Evolutionary conservation across 2,888 invertebrate genomes (phyloP).

Genomic region (Hyppa rectilinea): DNA sequence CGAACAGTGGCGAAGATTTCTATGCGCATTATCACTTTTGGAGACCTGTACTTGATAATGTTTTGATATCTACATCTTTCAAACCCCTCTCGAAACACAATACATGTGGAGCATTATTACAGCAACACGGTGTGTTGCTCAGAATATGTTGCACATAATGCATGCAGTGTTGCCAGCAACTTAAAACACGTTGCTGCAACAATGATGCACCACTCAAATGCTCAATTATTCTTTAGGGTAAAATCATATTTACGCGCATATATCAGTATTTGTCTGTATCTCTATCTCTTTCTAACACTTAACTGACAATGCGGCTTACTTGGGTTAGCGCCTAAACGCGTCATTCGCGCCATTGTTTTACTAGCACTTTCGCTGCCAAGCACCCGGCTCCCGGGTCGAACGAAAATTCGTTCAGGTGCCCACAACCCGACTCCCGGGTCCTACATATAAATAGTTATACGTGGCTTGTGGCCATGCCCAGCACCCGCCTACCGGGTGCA

Average conservation of each 20-base stretch:
- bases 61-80: neutral
- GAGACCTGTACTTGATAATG: neutral
- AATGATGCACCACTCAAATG: neutral
- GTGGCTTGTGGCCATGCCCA: too few relatives aligned
- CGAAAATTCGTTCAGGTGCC: too few relatives aligned
- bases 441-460: too few relatives aligned
- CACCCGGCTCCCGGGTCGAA: too few relatives aligned
- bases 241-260: neutral
- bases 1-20: too few relatives aligned
- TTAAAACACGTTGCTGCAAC: neutral
- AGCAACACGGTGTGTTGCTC: neutral
- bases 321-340: neutral
- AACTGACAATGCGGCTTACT: neutral
- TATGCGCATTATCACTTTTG: too few relatives aligned
- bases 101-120: neutral
- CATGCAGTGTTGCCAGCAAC: neutral
- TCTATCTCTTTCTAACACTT: neutral
- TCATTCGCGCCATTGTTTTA: too few relatives aligned
- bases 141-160: neutral
- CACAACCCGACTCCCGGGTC: too few relatives aligned
- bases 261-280: neutral
- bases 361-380: too few relatives aligned
- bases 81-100: neutral
- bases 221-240: constrained; percentile 2
- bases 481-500: too few relatives aligned